Percentiles rank a stretch among this genome's conserved stretches.
phyloP scores from a whole-genome alignment of 2,888 invertebrate species.

The Cartodere bifasciata region DNA sequence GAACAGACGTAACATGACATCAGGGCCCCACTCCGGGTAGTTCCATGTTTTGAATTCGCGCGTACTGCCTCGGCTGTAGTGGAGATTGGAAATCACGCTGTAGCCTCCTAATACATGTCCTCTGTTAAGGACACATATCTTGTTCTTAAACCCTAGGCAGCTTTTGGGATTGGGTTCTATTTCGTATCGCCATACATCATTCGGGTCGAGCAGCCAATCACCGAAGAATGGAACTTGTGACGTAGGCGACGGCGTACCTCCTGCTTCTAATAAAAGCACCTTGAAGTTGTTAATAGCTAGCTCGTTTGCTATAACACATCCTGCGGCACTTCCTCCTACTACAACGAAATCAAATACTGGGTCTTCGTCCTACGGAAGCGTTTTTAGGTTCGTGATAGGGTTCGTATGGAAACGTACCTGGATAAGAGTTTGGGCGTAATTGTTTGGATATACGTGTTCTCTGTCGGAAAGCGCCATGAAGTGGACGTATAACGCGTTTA shows the following conservation, averaged over 20 bases:
- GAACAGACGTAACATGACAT: slow-evolving; percentile 12
- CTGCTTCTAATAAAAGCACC: slow-evolving; percentile 39
- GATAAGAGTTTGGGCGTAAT: slow-evolving; percentile 17
- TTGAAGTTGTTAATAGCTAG: slow-evolving; percentile 34
- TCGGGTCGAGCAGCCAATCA: slow-evolving; percentile 8
- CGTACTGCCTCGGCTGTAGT: slow-evolving; percentile 24
- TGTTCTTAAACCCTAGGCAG: slow-evolving; percentile 9
- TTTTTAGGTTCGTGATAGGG: too few species aligned
- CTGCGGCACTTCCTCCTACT: slow-evolving; percentile 34
- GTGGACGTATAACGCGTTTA: slow-evolving; percentile 23
- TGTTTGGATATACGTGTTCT: slow-evolving; percentile 19
- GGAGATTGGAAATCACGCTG: slow-evolving; percentile 36
- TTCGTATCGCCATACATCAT: slow-evolving; percentile 13
- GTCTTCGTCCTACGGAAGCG: too few species aligned
- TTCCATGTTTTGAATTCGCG: not conserved
- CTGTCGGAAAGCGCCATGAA: slow-evolving; percentile 20
- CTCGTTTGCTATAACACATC: slow-evolving; percentile 37
- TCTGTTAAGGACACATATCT: slow-evolving; percentile 28
- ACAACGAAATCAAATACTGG: slow-evolving; percentile 39
- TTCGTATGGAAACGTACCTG: too few species aligned
- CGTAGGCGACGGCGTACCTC: slow-evolving; percentile 34
- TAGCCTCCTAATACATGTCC: slow-evolving; percentile 37
- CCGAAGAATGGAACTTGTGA: slow-evolving; percentile 13
- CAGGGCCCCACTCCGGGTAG: slow-evolving; percentile 52
- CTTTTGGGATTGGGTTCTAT: slow-evolving; percentile 25